These are phyloP conservation scores for Palaemon carinicauda DNA, from an alignment of 1,140 invertebrate species.

Conservation along the genomic window DNA sequence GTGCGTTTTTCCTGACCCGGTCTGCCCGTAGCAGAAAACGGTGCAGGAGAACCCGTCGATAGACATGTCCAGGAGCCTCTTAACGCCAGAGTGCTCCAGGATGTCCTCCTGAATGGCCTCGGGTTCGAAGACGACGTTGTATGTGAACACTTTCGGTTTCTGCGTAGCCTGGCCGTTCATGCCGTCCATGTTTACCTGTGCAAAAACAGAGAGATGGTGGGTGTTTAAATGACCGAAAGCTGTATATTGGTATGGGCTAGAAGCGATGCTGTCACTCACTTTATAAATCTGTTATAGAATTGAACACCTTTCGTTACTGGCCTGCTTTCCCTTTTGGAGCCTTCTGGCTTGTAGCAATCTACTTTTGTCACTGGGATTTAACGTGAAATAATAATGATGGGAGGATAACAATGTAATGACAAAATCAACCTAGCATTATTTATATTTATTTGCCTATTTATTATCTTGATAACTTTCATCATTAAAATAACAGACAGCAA, in stretches of 20 bases:
- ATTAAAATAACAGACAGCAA: too few species aligned
- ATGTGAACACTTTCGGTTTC: slow-evolving; percentile 82
- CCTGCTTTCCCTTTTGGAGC: too few species aligned
- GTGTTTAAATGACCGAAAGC: background rate
- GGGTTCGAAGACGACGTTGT: slow-evolving; percentile 89
- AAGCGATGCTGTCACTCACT: too few species aligned
- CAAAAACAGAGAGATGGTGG: background rate
- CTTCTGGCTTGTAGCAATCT: too few species aligned
- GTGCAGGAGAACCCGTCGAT: slow-evolving; percentile 93
- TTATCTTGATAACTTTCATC: too few species aligned
- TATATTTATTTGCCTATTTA: too few species aligned
- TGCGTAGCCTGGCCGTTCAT: slow-evolving; percentile 66
- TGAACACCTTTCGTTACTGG: too few species aligned
- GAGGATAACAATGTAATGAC: background rate
- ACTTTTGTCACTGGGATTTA: too few species aligned
- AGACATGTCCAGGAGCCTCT: slow-evolving; percentile 88
- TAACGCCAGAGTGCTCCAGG: slow-evolving; percentile 83
- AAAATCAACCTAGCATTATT: too few species aligned
- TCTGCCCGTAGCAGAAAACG: slow-evolving; percentile 95
- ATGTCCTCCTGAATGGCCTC: slow-evolving; percentile 82
- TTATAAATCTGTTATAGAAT: too few species aligned
- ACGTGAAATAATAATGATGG: too few species aligned
- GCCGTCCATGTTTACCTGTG: slow-evolving; percentile 59
- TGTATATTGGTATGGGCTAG: background rate
- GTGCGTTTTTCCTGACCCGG: slow-evolving; percentile 95